Evolutionary conservation across 2,797 vertebrate species (phyloP), one percentile per base, ranked within the genome.

Genomic region (Hippopotamyrus pictus): DNA sequence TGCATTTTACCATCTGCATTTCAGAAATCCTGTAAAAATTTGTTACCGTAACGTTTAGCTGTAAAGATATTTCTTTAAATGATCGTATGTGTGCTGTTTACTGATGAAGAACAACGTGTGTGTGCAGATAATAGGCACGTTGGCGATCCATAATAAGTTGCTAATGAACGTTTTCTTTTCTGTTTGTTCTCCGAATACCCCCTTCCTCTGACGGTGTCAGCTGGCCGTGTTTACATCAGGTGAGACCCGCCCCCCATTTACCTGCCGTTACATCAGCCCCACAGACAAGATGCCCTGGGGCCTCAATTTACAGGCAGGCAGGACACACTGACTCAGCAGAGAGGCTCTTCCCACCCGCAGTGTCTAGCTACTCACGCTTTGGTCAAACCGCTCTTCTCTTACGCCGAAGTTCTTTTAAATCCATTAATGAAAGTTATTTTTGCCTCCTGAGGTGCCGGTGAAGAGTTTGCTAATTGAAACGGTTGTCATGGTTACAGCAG

Each of bases 191-290:
- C 88, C 53, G 9, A 2, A 6, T 48, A 41, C 29, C 11, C 11
- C 14, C 41, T 41, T 8, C 19, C 48, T 90, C 25, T 73, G 59
- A 85, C 92, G 93, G 93, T 90, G 62, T 90, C 95, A 99, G 99
- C 90, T 99, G 99, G 99, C 98, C 98, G 0, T 99, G 99, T 95
- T 97, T 99, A 95, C 99, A 99, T 94, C 99, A 99, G 97, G 99
- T 99, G 95, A 96, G 95, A 91, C 62, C 54, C 53, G 69, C 92
- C 93, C 90, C 59, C 33, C 65, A 12, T 92, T 94, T 65, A 95
- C 94, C 88, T 93, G 92, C 89, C 90, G 90, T 94, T 93, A 93
- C 25, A 59, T 65, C 54, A 87, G 25, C 69, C 50, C 11, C 6
- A 2, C 6, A 5, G 51, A 25, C 85, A 29, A 29, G 37, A 83